Evolutionary conservation across 2,797 vertebrate genomes (phyloP), one percentile per base, ranked within the genome.

Genomic region (Zenarchopterus dispar): DNA sequence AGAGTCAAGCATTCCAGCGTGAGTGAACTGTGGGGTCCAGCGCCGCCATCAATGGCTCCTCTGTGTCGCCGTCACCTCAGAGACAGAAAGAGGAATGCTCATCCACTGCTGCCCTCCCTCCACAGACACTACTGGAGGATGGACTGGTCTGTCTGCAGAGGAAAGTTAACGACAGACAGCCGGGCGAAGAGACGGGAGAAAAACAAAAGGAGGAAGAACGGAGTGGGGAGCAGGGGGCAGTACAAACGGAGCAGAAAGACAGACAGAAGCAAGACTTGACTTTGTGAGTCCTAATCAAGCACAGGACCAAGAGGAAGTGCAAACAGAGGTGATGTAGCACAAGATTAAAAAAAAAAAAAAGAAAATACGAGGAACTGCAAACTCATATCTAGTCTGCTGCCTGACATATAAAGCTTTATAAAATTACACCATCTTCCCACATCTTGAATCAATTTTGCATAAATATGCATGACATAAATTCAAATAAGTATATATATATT

Each of bases 1-100:
- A 23, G 55, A 53, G 58, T 70, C 50, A 54, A 77, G 68, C 88
- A 92, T 91, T 91, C 89, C 87, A 79, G 67, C 71, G 41, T 60
- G 56, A 75, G 75, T 70, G 18, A 56, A 78, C 79, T 55, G 69
- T 77, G 79, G 78, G 77, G 78, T 84, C 79, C 68, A 62, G 77
- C 18, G 68, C 58, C 16, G 61, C 63, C 23, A 58, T 91, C 82
- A 91, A 91, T 82, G 73, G 78, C 70, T 60, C 63, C 79, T 91
- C 88, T 93, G 89, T 92, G 72, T 68, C 61, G 43, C 74, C 56
- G 85, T 91, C 88, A 88, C 88, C 91, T 88, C 86, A 88, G 90
- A 90, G 60, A 90, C 85, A 76, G 49, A 53, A 53, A 84, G 60
- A 81, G 82, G 90, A 88, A 90, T 88, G 87, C 79, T 78, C 79